A percentile compares a stretch with the other conserved stretches of the same genome.
Conservation (phyloP, 2,797 vertebrate genomes). For the Prunella strophiata region DNA sequence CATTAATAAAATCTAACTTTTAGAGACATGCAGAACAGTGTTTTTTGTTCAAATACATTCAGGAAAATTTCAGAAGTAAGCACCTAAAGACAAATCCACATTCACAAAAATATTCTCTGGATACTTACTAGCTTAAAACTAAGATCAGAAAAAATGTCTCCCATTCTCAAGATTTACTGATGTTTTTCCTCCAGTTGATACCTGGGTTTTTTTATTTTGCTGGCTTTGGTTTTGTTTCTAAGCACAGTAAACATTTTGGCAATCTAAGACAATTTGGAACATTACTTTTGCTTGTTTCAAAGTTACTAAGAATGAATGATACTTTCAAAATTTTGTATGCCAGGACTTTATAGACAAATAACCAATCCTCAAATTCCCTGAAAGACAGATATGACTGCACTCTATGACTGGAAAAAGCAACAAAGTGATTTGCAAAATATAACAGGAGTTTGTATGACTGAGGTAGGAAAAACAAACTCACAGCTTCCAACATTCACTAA, state of each 20-base stretch:
- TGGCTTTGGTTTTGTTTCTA: not conserved
- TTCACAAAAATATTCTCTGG: not conserved
- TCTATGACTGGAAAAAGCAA: not conserved
- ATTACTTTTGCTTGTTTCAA: not conserved
- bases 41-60: not conserved
- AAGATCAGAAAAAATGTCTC: not conserved
- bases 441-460: not conserved
- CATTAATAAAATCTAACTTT: not conserved
- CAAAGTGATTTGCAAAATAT: not conserved
- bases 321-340: not conserved
- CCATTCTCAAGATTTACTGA: not conserved
- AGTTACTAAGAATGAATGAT: not conserved
- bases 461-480: not conserved
- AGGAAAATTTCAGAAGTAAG: not conserved
- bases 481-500: not conserved
- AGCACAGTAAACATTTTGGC: not conserved
- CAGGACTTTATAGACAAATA: not conserved
- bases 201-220: not conserved
- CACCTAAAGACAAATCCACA: not conserved
- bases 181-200: not conserved
- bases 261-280: not conserved
- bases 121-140: not conserved
- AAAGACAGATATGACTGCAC: not conserved
- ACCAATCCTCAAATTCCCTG: not conserved
- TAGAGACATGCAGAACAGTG: not conserved